Conservation (phyloP, 2,113 vertebrate genomes). For the Puma concolor region DNA sequence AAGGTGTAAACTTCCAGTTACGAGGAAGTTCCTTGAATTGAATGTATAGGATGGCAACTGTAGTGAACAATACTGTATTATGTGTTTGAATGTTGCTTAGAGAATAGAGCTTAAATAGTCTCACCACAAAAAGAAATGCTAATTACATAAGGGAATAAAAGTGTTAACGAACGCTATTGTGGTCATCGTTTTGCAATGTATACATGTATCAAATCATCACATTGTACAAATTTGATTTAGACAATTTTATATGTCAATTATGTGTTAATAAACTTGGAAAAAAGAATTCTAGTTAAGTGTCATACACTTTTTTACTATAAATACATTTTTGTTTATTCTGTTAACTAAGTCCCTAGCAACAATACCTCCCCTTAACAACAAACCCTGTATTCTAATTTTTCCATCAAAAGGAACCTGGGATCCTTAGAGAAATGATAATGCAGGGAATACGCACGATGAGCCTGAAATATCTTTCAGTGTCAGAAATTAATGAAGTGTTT, state of each 20-base stretch:
- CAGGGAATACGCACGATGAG: neutral
- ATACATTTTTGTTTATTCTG: neutral
- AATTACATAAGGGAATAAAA: neutral
- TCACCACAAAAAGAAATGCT: neutral
- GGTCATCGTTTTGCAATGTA: neutral
- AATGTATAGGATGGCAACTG: neutral
- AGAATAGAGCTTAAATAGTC: neutral
- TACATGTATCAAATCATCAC: neutral
- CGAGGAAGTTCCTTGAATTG: neutral
- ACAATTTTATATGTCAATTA: neutral
- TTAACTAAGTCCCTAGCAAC: neutral
- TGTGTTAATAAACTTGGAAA: neutral
- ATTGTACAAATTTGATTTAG: neutral
- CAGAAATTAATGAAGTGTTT: neutral
- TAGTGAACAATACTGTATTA: neutral
- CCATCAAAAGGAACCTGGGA: neutral
- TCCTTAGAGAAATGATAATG: neutral
- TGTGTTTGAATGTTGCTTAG: neutral
- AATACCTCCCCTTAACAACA: neutral
- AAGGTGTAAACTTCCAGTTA: neutral
- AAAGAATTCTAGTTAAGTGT: neutral
- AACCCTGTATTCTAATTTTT: neutral
- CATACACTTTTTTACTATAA: neutral
- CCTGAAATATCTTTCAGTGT: neutral
- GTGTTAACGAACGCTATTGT: neutral